Percentiles rank a stretch among this genome's conserved stretches.
These are phyloP conservation scores for Drosophila suzukii DNA, from an alignment of 1,140 invertebrate genomes.

Conservation along the genomic window DNA sequence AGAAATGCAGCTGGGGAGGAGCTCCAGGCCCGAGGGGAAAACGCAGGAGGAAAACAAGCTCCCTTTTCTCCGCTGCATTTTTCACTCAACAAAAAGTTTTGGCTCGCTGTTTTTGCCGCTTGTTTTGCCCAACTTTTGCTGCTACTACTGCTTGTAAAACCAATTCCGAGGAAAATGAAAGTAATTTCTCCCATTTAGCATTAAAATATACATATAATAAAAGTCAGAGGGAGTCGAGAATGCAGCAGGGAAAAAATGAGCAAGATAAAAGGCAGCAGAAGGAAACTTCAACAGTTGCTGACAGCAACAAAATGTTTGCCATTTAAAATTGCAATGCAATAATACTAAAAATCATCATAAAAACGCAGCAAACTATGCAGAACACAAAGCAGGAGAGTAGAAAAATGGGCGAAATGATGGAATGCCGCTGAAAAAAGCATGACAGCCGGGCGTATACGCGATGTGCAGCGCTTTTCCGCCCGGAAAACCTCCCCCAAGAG, in stretches of 20 bases:
- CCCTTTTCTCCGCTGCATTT: conserved; percentile 60
- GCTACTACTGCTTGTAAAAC: conserved; percentile 68
- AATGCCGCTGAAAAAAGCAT: conserved; percentile 31
- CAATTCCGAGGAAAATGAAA: conserved; percentile 80
- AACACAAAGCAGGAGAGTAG: conserved; percentile 9
- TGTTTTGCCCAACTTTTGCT: conserved; percentile 66
- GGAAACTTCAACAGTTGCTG: conserved; percentile 44
- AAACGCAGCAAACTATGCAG: conserved; percentile 53
- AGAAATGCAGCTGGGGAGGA: conserved; percentile 41
- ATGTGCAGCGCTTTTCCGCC: neutral
- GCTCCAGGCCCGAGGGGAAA: neutral
- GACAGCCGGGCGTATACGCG: conserved; percentile 29
- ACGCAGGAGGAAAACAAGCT: conserved; percentile 6
- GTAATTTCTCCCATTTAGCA: conserved; percentile 79
- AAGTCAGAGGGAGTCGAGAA: conserved; percentile 50
- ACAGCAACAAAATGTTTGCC: conserved; percentile 75
- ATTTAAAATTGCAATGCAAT: conserved; percentile 79
- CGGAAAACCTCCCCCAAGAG: neutral
- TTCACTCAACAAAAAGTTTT: conserved; percentile 73
- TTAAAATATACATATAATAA: conserved; percentile 76
- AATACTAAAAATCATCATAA: conserved; percentile 79
- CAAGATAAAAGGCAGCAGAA: neutral
- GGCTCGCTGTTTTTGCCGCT: conserved; percentile 50
- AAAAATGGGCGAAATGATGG: neutral
- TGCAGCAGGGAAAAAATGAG: neutral